Conservation (phyloP, 2,113 vertebrate species). For the Lophura nycthemera region DNA sequence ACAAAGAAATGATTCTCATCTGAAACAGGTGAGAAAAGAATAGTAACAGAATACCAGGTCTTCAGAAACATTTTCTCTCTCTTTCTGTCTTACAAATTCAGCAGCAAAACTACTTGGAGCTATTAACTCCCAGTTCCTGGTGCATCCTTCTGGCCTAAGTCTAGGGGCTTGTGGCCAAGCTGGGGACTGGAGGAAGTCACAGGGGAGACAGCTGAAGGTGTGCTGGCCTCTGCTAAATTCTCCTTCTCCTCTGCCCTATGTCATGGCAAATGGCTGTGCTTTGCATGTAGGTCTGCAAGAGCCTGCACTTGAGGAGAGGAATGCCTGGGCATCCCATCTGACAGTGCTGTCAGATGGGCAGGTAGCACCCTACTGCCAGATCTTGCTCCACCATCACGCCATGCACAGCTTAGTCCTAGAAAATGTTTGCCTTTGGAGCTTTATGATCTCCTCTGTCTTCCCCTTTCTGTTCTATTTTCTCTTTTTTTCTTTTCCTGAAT, state of each 20-base stretch:
- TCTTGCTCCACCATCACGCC: rapidly evolving
- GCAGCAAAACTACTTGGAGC: not conserved
- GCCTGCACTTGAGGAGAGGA: not conserved
- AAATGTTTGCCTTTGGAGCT: not conserved
- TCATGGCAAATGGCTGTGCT: not conserved
- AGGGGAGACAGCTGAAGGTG: not conserved
- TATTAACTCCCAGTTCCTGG: not conserved
- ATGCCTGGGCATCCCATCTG: not conserved
- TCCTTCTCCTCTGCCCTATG: not conserved
- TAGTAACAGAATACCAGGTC: not conserved
- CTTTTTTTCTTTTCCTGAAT: not conserved
- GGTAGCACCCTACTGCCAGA: not conserved
- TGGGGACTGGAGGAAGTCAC: not conserved
- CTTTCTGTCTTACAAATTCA: not conserved
- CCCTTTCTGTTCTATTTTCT: not conserved
- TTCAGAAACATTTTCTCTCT: not conserved
- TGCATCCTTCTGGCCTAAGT: not conserved
- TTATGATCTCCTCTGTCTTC: not conserved
- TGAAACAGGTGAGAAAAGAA: not conserved
- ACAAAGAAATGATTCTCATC: not conserved
- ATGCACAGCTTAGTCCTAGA: not conserved
- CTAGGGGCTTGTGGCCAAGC: rapidly evolving
- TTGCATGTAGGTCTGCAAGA: not conserved
- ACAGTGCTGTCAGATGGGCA: not conserved
- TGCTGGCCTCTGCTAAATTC: rapidly evolving